Base-by-base conservation (phyloP, 2,797 vertebrate species). In the Melanogrammus aeglefinus region DNA sequence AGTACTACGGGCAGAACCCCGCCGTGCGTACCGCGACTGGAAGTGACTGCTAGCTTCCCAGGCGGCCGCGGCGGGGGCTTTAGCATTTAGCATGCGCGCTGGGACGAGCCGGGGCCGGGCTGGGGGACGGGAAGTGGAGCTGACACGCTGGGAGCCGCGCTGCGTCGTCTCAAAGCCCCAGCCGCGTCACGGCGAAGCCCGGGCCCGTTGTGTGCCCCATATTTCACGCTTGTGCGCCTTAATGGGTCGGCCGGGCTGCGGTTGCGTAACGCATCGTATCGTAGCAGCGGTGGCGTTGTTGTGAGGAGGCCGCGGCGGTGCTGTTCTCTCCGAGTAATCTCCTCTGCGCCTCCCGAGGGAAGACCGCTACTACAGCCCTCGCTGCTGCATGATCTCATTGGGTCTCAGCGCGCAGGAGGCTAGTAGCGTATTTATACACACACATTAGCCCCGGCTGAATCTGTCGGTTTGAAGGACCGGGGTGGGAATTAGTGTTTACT, bases 141-240 rank as follows among this genome's bases (percentile, higher is more conserved):
- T 78, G 86, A 85, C 84, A 85, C 83, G 86, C 83, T 85, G 76
- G 84, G 85, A 86, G 82, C 86, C 72, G 14, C 27, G 81, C 85
- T 87, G 77, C 75, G 31, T 41, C 78, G 35, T 84, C 87, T 87
- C 81, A 83, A 83, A 88, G 86, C 87, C 85, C 83, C 77, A 79
- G 86, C 86, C 86, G 89, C 78, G 86, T 91, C 87, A 92, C 87
- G 84, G 87, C 41, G 18, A 83, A 88, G 88, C 86, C 86, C 75
- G 84, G 82, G 83, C 83, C 10, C 9, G 12, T 80, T 47, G 38
- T 83, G 85, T 90, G 90, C 86, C 88, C 91, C 84, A 91, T 82
- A 92, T 93, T 93, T 92, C 85, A 92, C 78, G 86, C 90, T 86
- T 83, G 87, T 88, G 85, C 88, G 83, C 86, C 82, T 91, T 91